A percentile compares a stretch with the other conserved stretches of the same genome.
These are phyloP conservation scores for Petromus typicus DNA, from an alignment of 2,113 vertebrate genomes.

Conservation along the genomic window DNA sequence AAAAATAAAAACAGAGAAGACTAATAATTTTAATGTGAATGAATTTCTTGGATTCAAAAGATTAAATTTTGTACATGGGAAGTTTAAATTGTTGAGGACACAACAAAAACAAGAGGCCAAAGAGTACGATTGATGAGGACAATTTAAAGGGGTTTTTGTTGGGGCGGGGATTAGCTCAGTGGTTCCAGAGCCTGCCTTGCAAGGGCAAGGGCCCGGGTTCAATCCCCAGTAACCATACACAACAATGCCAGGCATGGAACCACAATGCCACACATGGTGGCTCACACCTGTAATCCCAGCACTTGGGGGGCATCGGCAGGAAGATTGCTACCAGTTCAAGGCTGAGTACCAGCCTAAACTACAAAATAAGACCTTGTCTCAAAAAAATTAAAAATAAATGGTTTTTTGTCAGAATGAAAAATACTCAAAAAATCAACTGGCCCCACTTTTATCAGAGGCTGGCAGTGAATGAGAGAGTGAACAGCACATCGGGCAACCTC, in stretches of 20 bases:
- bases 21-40: not conserved
- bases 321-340: too few relatives aligned
- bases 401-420: conserved; percentile 48
- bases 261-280: too few relatives aligned
- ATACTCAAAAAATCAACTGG: not conserved
- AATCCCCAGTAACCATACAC: too few relatives aligned
- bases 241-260: too few relatives aligned
- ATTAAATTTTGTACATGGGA: not conserved
- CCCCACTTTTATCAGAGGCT: conserved; percentile 54
- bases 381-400: too few relatives aligned
- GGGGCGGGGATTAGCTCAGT: too few relatives aligned
- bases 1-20: not conserved
- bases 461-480: not conserved
- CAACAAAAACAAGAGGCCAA: not conserved
- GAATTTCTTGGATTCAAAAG: conserved; percentile 1
- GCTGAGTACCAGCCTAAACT: too few relatives aligned
- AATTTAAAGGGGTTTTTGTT: conserved; percentile 39
- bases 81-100: not conserved
- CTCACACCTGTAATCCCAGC: too few relatives aligned
- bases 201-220: too few relatives aligned
- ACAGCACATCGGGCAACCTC: conserved; percentile 13
- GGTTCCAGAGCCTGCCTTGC: too few relatives aligned
- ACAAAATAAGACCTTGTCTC: too few relatives aligned
- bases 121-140: not conserved
- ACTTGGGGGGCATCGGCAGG: too few relatives aligned